phyloP scores from a whole-genome alignment of 2,797 vertebrate genomes.

The Pseudocheirus occidentalis region DNA sequence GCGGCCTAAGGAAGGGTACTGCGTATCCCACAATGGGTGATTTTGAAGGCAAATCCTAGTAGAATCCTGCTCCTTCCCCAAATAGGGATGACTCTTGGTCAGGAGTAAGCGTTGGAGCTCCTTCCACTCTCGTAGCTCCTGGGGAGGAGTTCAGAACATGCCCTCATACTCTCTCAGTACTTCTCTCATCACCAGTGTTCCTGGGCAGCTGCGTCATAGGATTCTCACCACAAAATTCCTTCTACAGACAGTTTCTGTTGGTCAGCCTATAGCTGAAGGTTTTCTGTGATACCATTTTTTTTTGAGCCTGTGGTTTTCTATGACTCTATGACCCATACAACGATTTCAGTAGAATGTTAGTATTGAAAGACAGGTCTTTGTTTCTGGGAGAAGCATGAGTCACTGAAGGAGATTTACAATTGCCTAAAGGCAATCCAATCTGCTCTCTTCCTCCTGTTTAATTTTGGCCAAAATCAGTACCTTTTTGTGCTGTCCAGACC shows the following conservation, averaged over 20 bases:
- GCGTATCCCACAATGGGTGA: not conserved
- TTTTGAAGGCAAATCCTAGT: not conserved
- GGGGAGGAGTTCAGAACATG: not conserved
- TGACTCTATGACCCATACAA: not conserved
- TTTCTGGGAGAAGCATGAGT: not conserved
- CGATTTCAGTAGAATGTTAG: not conserved
- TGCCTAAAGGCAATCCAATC: not conserved
- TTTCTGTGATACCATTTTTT: not conserved
- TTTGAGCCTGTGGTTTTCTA: not conserved
- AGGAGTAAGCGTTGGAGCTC: not conserved
- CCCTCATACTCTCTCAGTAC: not conserved
- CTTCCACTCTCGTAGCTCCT: not conserved
- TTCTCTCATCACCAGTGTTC: not conserved
- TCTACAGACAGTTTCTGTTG: not conserved
- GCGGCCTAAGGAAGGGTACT: not conserved
- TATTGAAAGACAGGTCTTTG: not conserved
- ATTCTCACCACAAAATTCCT: not conserved
- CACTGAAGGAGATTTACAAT: not conserved
- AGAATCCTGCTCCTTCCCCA: not conserved
- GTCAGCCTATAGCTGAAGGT: not conserved
- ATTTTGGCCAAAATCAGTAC: not conserved
- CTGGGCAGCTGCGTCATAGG: not conserved
- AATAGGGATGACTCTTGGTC: not conserved
- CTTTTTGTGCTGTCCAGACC: not conserved
- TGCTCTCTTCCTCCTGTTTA: not conserved